Conservation (phyloP, 2,888 invertebrate genomes). For the Heliothis peltigera region DNA sequence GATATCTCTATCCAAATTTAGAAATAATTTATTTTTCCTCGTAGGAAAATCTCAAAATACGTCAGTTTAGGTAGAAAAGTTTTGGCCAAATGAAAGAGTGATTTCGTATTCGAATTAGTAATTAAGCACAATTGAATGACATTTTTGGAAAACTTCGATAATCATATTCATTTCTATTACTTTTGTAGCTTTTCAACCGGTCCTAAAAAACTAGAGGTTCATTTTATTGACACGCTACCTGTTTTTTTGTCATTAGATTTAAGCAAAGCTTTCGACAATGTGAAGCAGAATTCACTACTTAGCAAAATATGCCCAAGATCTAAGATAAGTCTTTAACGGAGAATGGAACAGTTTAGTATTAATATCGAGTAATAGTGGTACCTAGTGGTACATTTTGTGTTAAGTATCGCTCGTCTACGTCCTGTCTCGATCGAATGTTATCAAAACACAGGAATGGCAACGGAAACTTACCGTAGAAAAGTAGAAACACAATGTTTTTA, state of each 20-base stretch:
- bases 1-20: background rate
- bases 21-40: background rate
- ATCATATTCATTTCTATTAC: background rate
- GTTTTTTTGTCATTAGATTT: background rate
- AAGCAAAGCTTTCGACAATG: background rate
- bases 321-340: background rate
- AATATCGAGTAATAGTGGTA: background rate
- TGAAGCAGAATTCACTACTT: background rate
- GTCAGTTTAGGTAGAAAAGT: no score
- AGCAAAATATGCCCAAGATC: background rate
- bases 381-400: slow-evolving; percentile 4
- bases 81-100: no score
- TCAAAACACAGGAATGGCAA: slow-evolving; percentile 33
- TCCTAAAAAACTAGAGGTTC: background rate
- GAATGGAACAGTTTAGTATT: slow-evolving; percentile 9
- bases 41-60: background rate
- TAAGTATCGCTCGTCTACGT: slow-evolving; percentile 13
- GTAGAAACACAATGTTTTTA: background rate
- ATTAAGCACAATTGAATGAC: no score
- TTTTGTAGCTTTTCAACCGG: background rate
- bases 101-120: no score
- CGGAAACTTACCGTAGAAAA: background rate
- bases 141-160: background rate
- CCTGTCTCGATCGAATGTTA: slow-evolving; percentile 26
- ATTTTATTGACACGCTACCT: background rate